Conservation (phyloP, 2,797 vertebrate genomes). For the Gobio occitaniae region DNA sequence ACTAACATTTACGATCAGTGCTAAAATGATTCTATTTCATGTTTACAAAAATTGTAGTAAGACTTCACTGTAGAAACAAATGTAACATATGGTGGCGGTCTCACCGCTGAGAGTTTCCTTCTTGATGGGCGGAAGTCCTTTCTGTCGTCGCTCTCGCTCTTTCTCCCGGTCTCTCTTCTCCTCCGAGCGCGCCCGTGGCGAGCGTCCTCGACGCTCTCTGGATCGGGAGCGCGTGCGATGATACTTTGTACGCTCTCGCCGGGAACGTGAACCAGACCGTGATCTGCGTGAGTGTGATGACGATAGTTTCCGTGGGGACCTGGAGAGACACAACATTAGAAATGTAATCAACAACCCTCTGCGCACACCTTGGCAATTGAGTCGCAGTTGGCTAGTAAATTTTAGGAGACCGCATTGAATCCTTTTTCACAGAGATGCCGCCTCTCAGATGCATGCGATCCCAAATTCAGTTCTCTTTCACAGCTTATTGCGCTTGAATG, state of each 20-base stretch:
- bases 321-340: constrained; percentile 60
- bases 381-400: no score
- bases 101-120: constrained; percentile 89
- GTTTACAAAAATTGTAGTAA: not conserved
- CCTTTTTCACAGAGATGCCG: no score
- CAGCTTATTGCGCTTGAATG: no score
- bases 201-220: constrained; percentile 84
- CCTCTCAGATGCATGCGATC: no score
- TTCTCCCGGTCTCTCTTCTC: constrained; percentile 87
- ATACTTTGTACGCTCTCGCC: not conserved
- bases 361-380: no score
- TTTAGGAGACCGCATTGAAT: no score
- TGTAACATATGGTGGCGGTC: not conserved
- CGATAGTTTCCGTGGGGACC: constrained; percentile 92
- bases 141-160: constrained; percentile 89
- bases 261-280: constrained; percentile 73
- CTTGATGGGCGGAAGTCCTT: constrained; percentile 90
- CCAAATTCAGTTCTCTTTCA: no score
- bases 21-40: not conserved
- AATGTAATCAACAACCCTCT: not conserved
- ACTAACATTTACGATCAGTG: not conserved
- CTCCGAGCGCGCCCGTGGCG: constrained; percentile 84
- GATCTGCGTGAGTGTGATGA: constrained; percentile 86
- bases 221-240: constrained; percentile 86
- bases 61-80: not conserved